phyloP scores from a whole-genome alignment of 2,888 invertebrate species.

The Agrotis exclamationis region DNA sequence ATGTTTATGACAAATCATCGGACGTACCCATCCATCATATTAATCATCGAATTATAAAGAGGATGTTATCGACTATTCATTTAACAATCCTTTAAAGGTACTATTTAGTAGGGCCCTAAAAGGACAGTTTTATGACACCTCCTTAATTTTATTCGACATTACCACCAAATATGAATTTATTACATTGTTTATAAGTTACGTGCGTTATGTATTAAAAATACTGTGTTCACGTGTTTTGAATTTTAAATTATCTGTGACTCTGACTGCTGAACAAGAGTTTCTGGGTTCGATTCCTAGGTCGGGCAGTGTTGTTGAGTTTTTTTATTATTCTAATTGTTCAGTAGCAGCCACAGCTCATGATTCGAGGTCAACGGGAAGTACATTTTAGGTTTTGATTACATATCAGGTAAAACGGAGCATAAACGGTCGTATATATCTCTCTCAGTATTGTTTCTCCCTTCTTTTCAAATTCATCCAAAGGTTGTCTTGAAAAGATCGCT shows the following conservation, averaged over 20 bases:
- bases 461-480: no score
- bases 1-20: constrained; percentile 17
- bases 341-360: no score
- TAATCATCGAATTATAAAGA: constrained; percentile 27
- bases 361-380: no score
- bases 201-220: background rate
- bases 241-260: background rate
- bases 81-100: background rate
- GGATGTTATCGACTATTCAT: background rate
- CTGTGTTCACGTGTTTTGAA: background rate
- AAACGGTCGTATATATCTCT: no score
- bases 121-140: background rate
- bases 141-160: constrained; percentile 4
- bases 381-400: no score
- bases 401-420: no score
- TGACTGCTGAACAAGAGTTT: no score
- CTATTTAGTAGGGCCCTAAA: background rate
- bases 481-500: no score
- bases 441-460: no score
- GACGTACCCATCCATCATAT: background rate
- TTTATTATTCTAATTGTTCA: no score
- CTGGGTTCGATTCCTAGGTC: no score
- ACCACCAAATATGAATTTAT: background rate
- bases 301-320: no score
- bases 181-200: background rate